Evolutionary conservation across 1,140 invertebrate species (phyloP).

Genomic region (Leptopilina boulardi): DNA sequence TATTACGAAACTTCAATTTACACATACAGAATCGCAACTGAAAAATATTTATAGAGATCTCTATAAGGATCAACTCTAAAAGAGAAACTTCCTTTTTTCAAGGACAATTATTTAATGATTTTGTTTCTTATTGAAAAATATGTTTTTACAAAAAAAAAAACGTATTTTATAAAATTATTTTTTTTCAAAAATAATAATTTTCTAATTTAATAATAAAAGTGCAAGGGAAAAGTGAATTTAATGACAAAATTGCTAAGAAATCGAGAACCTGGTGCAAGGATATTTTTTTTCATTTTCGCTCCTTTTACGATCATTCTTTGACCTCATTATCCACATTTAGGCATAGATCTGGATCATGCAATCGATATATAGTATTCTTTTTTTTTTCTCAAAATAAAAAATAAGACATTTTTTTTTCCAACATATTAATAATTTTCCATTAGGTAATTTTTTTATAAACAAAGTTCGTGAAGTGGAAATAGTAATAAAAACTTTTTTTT

Average conservation of each 20-base stretch:
- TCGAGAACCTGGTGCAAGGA: conserved; percentile 11
- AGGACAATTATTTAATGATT: no score
- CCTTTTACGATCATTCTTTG: conserved; percentile 19
- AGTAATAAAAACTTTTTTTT: no score
- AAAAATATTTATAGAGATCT: neutral
- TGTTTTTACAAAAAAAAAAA: no score
- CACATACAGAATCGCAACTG: neutral
- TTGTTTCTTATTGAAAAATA: no score
- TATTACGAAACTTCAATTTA: conserved; percentile 12
- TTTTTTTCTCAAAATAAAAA: no score
- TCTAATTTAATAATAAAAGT: no score
- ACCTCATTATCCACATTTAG: conserved; percentile 22
- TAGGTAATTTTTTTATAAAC: no score
- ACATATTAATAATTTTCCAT: no score
- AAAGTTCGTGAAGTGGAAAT: no score
- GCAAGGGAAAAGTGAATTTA: conserved; percentile 4
- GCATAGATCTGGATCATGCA: neutral
- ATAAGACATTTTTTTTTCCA: no score
- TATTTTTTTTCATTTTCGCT: conserved; percentile 14
- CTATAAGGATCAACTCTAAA: neutral
- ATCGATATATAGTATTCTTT: no score
- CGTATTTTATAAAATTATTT: neutral
- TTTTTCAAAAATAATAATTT: no score
- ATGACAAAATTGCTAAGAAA: conserved; percentile 14
- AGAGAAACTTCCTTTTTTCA: neutral